Percentiles rank a stretch among this genome's conserved stretches.
Evolutionary conservation across 2,888 invertebrate species (phyloP).

Genomic region (Dichetophora obliterata): DNA sequence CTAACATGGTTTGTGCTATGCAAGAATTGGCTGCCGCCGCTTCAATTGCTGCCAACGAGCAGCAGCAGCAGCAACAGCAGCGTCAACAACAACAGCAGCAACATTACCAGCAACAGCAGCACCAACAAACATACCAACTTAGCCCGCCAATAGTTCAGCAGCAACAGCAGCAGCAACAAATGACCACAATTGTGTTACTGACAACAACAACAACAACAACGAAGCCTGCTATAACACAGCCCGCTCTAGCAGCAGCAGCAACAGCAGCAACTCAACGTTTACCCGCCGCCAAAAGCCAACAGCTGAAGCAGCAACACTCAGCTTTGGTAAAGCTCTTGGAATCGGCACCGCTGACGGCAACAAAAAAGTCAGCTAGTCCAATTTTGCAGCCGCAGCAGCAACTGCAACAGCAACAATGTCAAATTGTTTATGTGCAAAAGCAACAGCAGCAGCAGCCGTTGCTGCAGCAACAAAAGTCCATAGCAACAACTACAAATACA

Average conservation of each 20-base stretch:
- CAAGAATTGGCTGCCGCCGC: constrained; percentile 60
- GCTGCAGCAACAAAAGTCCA: constrained; percentile 51
- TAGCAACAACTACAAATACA: constrained; percentile 43
- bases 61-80: constrained; percentile 55
- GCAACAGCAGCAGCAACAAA: constrained; percentile 49
- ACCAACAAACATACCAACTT: constrained; percentile 47
- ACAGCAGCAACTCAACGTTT: constrained; percentile 36
- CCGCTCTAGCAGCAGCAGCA: constrained; percentile 52
- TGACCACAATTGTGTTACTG: constrained; percentile 61
- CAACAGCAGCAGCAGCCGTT: constrained; percentile 44
- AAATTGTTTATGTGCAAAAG: constrained; percentile 49
- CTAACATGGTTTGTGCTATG: constrained; percentile 70
- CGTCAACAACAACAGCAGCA: constrained; percentile 46
- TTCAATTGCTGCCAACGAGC: constrained; percentile 49
- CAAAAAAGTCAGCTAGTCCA: constrained; percentile 45
- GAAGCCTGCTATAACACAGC: constrained; percentile 47
- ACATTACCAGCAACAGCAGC: constrained; percentile 47
- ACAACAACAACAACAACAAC: constrained; percentile 53
- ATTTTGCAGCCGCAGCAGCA: constrained; percentile 40
- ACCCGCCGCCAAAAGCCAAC: constrained; percentile 61
- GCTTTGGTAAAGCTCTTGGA: constrained; percentile 77
- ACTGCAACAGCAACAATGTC: constrained; percentile 46
- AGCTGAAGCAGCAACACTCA: constrained; percentile 75
- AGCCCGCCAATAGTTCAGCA: constrained; percentile 26
- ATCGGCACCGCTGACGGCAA: constrained; percentile 68